Evolutionary conservation across 2,888 invertebrate species (phyloP).

Genomic region (Steromphala cineraria): DNA sequence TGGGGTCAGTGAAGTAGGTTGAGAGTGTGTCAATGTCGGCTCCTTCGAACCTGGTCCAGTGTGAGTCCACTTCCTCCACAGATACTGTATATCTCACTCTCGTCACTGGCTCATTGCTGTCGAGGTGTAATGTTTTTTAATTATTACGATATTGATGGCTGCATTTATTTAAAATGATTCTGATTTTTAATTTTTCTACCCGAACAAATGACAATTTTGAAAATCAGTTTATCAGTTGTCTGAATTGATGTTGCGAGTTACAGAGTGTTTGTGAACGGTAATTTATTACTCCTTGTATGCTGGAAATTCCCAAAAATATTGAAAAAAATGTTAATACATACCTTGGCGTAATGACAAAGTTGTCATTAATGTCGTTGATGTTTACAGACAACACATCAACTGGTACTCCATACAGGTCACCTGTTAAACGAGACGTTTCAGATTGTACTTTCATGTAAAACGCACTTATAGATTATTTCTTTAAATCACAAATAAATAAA

Average conservation of each 20-base stretch:
- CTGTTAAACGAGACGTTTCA: neutral
- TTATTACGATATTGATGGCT: neutral
- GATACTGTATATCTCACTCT: conserved; percentile 27
- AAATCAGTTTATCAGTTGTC: no score
- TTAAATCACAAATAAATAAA: no score
- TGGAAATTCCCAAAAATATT: no score
- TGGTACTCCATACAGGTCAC: neutral
- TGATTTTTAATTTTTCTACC: neutral
- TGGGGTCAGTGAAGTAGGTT: neutral
- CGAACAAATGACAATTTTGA: no score
- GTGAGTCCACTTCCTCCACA: conserved; percentile 30
- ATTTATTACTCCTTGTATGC: no score
- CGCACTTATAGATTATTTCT: no score
- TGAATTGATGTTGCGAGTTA: no score
- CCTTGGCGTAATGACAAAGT: neutral
- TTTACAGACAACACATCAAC: neutral
- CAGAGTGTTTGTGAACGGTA: no score
- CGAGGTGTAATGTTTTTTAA: neutral
- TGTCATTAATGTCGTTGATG: neutral
- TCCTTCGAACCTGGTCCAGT: conserved; percentile 9
- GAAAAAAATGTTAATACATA: neutral
- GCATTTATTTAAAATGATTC: neutral
- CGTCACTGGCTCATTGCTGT: conserved; percentile 17
- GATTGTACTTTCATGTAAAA: no score
- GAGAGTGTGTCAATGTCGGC: neutral